Base-by-base conservation (phyloP, 64 coral and sea anemone genomes). In the Anthopleura sola region DNA sequence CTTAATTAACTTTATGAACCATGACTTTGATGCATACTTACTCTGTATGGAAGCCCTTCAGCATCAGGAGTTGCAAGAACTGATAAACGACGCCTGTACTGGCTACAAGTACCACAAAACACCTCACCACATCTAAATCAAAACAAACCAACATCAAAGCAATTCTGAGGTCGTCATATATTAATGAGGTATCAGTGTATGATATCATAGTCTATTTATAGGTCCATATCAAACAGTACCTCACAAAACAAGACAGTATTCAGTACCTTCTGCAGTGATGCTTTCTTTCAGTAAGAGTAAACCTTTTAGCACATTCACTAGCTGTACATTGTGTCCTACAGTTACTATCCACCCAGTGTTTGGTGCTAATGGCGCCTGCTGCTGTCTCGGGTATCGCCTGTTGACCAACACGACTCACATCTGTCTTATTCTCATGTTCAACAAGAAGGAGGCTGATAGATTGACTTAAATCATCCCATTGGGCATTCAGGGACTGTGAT, bases 191-290 rank as follows among this genome's bases (percentile, higher is more conserved):
- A 44, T 8, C 40, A 44, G 40, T 56, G 16, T 3, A n/a, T 62
- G 58, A 71, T 12, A 29, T 13, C 29, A 71, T 17, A 17, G 31
- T 71, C 28, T 71, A 71, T 32, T 33, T 71, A n/a, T 71, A 71
- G 66, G 16, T 34, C 26, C 8, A 9, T 23, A 68, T 26, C 24
- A 26, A 68, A 68, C 24, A 68, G 4, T n/a, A n/a, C n/a, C n/a
- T n/a, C n/a, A n/a, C n/a, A n/a, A n/a, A n/a, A n/a, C n/a, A n/a
- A n/a, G n/a, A 11, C 7, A n/a, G 20, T 23, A 26, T 34, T 14
- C 9, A 44, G 2, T n/a, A 98, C 95, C 92, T 98, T 91, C 95
- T 76, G 51, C 95, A 98, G 50, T 98, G 95, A 78, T 98, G 95
- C 60, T 98, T 98, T 44, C 95, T 88, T 82, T 94, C 95, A 10